A percentile compares a stretch with the other conserved stretches of the same genome.
Conservation (phyloP, 2,797 vertebrate genomes). For the Spondyliosoma cantharus region DNA sequence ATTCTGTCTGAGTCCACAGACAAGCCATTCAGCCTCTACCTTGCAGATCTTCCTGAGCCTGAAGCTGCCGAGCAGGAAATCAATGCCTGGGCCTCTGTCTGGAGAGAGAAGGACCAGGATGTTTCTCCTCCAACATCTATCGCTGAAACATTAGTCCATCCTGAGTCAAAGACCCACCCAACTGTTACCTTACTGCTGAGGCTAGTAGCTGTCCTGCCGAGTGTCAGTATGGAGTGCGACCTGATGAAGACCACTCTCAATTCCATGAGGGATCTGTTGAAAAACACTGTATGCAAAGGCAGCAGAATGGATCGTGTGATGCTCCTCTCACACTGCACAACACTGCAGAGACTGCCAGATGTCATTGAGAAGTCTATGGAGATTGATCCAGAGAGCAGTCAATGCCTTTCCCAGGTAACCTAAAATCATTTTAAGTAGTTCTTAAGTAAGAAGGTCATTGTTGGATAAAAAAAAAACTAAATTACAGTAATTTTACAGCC, state of each 20-base stretch:
- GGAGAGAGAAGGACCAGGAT: slow-evolving; percentile 94
- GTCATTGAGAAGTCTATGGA: slow-evolving; percentile 92
- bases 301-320: slow-evolving; percentile 88
- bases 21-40: slow-evolving; percentile 90
- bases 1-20: slow-evolving; percentile 87
- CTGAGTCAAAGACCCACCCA: slow-evolving; percentile 92
- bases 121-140: slow-evolving; percentile 91
- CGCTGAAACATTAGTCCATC: slow-evolving; percentile 91
- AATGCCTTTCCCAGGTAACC: slow-evolving; percentile 80
- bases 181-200: slow-evolving; percentile 91
- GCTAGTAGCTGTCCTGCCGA: slow-evolving; percentile 91
- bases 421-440: not conserved
- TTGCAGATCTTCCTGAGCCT: slow-evolving; percentile 90
- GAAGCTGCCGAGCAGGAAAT: slow-evolving; percentile 92
- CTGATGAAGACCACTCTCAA: slow-evolving; percentile 91
- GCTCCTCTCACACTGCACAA: slow-evolving; percentile 90
- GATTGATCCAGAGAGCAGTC: slow-evolving; percentile 85
- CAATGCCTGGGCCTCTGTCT: slow-evolving; percentile 92
- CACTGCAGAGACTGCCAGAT: slow-evolving; percentile 90
- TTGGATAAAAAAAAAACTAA: not conserved
- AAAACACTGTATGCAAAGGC: slow-evolving; percentile 87
- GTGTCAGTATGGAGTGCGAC: slow-evolving; percentile 94
- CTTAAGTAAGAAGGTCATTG: not conserved
- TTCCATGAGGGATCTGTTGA: slow-evolving; percentile 89
- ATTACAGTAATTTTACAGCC: not conserved